These are phyloP conservation scores for Sepioteuthis lessoniana DNA, from an alignment of 2,888 invertebrate species.

Conservation along the genomic window DNA sequence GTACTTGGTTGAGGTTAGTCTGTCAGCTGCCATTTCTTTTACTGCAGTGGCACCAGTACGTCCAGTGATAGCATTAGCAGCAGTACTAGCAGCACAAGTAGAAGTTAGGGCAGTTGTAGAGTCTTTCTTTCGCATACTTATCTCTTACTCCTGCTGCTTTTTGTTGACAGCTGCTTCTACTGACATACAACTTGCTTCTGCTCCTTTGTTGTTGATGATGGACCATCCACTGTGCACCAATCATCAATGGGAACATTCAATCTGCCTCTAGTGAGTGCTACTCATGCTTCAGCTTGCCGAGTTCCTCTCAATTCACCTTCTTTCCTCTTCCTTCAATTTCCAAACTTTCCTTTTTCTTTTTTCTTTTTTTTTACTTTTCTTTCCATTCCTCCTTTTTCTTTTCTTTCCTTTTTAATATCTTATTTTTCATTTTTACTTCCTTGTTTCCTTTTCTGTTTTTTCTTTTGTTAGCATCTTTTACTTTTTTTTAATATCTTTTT, in stretches of 20 bases:
- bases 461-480: background rate
- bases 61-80: slow-evolving; percentile 4
- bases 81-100: background rate
- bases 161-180: slow-evolving; percentile 17
- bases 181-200: background rate
- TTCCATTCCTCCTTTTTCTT: background rate
- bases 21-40: background rate
- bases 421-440: background rate
- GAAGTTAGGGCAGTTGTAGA: background rate
- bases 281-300: background rate
- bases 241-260: slow-evolving; percentile 17
- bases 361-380: background rate
- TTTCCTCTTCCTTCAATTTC: background rate
- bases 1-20: background rate
- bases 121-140: background rate
- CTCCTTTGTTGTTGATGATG: background rate
- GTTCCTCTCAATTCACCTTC: background rate
- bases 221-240: background rate
- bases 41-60: background rate
- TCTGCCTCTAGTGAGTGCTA: background rate
- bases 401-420: background rate
- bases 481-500: background rate
- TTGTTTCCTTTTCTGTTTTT: background rate
- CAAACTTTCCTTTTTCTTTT: background rate
- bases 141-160: background rate